Base-by-base conservation (phyloP, 2,888 invertebrate genomes). In the Polia nebulosa region DNA sequence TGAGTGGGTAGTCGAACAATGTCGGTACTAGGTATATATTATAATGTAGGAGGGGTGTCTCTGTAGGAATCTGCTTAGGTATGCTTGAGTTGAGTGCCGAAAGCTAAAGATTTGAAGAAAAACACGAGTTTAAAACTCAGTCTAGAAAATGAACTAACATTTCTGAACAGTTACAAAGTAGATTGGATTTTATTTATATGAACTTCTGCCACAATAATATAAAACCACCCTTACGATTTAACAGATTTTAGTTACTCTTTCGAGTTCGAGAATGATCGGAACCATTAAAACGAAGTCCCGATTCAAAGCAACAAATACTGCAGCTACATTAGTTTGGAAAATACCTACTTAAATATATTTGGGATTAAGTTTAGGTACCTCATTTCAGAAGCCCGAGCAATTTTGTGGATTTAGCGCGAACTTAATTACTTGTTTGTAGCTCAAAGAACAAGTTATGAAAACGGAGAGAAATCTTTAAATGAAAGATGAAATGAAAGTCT, bases 391-490 rank as follows among this genome's bases (percentile, higher is more conserved):
- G 34, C 29, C n/a, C 32, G 17, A 11, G 39, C n/a, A 32, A 44
- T 61, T 74, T 70, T 11, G 22, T 61, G 44, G 47, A 62, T 75
- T 62, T 55, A 63, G 44, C 29, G 22, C 25, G 9, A 60, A 69
- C 17, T 78, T 59, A 63, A 68, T 78, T 63, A 60, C 51, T 63
- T 78, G 45, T 49, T 69, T 27, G 27, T 9, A 59, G 44, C 56
- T 47, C 68, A 64, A 73, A 69, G 66, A 67, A 45, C 45, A 29
- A 59, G 41, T 63, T 68, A 57, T 34, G 25, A 53, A 44, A 36
- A 63, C 11, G 22, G 6, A 25, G 44, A 39, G 52, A 65, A 36
- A 59, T 45, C 27, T 57, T 52, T 25, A 25, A 61, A 56, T 55
- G 20, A 65, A 20, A 53, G 9, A 29, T 45, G 20, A 47, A 70